phyloP scores from a whole-genome alignment of 1,140 invertebrate species.

The Aphelenchoides fujianensis region DNA sequence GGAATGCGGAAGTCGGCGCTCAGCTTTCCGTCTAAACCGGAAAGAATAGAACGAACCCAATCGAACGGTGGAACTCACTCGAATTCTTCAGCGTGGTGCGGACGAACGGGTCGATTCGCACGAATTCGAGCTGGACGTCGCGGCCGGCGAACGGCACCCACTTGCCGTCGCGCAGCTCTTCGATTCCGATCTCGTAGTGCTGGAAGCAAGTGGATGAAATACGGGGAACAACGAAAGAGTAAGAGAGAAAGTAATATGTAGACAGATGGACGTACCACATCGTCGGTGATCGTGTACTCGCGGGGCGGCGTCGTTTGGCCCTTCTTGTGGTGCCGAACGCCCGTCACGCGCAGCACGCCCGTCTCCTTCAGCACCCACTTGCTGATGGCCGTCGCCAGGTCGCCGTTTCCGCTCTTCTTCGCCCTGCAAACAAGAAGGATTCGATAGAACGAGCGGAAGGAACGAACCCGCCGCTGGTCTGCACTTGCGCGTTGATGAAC shows the following conservation, averaged over 20 bases:
- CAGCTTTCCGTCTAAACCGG: slow-evolving; percentile 72
- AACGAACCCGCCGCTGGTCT: slow-evolving; percentile 68
- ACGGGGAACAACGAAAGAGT: too few species aligned
- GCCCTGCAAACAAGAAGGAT: slow-evolving; percentile 32
- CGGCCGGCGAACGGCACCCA: slow-evolving; percentile 87
- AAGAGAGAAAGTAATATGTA: too few species aligned
- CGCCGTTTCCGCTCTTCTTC: slow-evolving; percentile 78
- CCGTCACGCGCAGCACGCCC: slow-evolving; percentile 83
- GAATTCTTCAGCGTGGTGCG: slow-evolving; percentile 76
- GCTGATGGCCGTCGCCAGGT: slow-evolving; percentile 78
- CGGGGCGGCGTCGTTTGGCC: slow-evolving; percentile 75
- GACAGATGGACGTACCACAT: slow-evolving; percentile 76
- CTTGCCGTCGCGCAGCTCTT: slow-evolving; percentile 77
- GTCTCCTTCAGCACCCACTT: slow-evolving; percentile 94
- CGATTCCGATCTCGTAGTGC: slow-evolving; percentile 77
- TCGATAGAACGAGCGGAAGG: not conserved
- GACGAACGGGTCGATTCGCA: slow-evolving; percentile 97
- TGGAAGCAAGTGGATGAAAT: too few species aligned
- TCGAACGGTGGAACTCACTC: slow-evolving; percentile 50
- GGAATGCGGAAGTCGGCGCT: slow-evolving; percentile 88
- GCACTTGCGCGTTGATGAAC: slow-evolving; percentile 78
- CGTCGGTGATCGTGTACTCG: slow-evolving; percentile 91
- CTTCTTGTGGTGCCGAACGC: slow-evolving; percentile 79
- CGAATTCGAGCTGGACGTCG: slow-evolving; percentile 96
- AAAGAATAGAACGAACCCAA: slow-evolving; percentile 1